Percentiles rank a stretch among this genome's conserved stretches.
Conservation (phyloP, 2,113 vertebrate species). For the Tangachromis dhanisi region DNA sequence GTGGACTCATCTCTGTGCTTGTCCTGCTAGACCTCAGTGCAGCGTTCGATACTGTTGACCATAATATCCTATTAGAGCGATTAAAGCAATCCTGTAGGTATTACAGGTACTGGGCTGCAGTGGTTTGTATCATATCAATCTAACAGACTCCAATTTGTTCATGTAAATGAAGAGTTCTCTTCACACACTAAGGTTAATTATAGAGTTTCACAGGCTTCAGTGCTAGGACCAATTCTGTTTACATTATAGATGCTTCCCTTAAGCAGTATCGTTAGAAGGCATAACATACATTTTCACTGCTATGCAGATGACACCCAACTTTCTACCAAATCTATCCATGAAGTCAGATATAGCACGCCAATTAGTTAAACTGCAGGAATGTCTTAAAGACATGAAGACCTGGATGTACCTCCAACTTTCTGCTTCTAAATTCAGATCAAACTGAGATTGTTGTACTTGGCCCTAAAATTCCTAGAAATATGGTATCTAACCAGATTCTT, state of each 20-base stretch:
- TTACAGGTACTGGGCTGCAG: no score
- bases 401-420: neutral
- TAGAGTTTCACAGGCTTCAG: no score
- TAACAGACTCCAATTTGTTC: no score
- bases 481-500: rapidly evolving
- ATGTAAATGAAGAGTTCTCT: rapidly evolving
- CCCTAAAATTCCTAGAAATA: neutral
- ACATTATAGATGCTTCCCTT: neutral
- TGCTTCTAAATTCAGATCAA: neutral
- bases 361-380: neutral
- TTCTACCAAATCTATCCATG: neutral
- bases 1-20: no score
- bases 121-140: no score
- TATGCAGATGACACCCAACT: neutral
- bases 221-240: no score
- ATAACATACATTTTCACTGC: neutral
- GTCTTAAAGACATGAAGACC: neutral
- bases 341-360: neutral
- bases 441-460: neutral
- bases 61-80: rapidly evolving
- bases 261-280: neutral
- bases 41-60: no score
- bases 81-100: no score
- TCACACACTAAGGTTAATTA: no score
- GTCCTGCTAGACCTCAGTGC: no score